A percentile compares a stretch with the other conserved stretches of the same genome.
phyloP scores from a whole-genome alignment of 2,888 invertebrate species.

The Lepidocyrtoides sp. region DNA sequence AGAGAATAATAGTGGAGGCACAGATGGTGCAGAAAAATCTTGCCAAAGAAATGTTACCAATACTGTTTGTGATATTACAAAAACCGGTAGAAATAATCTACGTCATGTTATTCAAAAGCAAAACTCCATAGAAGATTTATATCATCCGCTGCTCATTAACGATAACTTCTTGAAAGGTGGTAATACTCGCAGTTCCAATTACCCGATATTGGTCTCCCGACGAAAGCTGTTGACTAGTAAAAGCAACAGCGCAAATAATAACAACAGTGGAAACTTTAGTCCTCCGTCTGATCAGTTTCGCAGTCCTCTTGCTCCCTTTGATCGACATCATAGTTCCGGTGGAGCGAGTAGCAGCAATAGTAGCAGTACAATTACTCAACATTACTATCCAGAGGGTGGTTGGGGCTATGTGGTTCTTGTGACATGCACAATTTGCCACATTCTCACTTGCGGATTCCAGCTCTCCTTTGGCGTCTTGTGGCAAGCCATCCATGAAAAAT shows the following conservation, averaged over 20 bases:
- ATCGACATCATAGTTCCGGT: constrained; percentile 79
- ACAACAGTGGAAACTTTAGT: constrained; percentile 62
- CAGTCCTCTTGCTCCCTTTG: constrained; percentile 75
- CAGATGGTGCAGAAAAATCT: not conserved
- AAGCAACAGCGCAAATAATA: constrained; percentile 43
- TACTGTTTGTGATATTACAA: constrained; percentile 20
- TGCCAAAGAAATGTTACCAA: not conserved
- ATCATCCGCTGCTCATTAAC: constrained; percentile 64
- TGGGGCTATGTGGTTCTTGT: constrained; percentile 84
- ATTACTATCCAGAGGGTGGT: constrained; percentile 84
- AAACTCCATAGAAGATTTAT: constrained; percentile 57
- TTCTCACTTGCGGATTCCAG: constrained; percentile 82
- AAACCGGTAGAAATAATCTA: not conserved
- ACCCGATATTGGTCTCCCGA: not conserved
- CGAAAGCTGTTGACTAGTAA: not conserved
- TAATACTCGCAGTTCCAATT: not conserved
- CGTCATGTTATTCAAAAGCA: constrained; percentile 9
- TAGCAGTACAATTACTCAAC: constrained; percentile 84
- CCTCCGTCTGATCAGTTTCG: constrained; percentile 74
- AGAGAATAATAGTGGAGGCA: not conserved
- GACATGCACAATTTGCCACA: constrained; percentile 82
- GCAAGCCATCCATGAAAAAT: constrained; percentile 76
- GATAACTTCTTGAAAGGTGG: not conserved
- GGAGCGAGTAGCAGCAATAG: constrained; percentile 68
- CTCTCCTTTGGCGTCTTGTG: constrained; percentile 82